phyloP scores from a whole-genome alignment of 2,797 vertebrate species.

The Borostomias antarcticus region DNA sequence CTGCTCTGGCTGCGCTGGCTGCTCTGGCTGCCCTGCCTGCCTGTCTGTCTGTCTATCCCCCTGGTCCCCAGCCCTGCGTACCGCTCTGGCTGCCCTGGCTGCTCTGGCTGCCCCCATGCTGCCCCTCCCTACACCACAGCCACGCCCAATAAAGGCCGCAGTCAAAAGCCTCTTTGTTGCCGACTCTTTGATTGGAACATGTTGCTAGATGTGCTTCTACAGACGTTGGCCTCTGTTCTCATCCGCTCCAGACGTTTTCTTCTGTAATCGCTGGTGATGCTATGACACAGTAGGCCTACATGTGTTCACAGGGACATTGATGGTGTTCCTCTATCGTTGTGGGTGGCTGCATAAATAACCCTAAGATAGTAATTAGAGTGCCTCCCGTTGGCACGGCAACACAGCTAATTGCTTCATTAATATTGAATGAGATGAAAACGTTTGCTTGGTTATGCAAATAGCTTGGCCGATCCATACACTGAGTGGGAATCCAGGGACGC shows the following conservation, averaged over 20 bases:
- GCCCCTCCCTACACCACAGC: neutral
- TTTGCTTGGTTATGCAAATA: conserved; percentile 19
- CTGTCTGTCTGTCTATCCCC: neutral
- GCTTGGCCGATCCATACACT: neutral
- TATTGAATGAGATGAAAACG: conserved; percentile 18
- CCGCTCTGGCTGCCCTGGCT: no score
- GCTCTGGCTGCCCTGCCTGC: neutral
- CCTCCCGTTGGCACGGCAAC: neutral
- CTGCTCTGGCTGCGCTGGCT: neutral
- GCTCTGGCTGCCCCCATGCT: neutral
- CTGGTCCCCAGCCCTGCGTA: neutral
- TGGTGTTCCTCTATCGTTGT: neutral
- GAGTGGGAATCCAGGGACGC: neutral
- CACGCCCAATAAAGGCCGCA: neutral
- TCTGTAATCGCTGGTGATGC: neutral
- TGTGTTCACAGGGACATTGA: neutral
- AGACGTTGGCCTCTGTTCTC: neutral
- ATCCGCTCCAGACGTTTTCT: neutral
- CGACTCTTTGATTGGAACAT: neutral
- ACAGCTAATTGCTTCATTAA: conserved; percentile 12
- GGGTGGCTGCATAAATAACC: neutral
- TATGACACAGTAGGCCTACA: neutral
- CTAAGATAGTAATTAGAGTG: neutral
- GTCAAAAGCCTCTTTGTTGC: neutral
- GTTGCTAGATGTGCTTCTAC: neutral